These are phyloP conservation scores for Paragorgia papillata DNA, from an alignment of 92 coral and sea anemone species.

Conservation along the genomic window DNA sequence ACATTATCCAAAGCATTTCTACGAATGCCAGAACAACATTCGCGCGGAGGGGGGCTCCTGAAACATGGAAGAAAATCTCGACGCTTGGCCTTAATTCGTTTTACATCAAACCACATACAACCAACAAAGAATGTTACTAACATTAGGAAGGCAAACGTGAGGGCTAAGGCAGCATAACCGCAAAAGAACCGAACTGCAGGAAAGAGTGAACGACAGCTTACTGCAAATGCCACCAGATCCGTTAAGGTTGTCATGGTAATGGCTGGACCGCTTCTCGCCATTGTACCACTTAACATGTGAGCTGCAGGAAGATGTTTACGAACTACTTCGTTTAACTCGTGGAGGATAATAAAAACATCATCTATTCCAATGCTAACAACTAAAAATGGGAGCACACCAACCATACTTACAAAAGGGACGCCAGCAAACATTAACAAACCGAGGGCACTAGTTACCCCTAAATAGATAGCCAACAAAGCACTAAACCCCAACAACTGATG, in stretches of 20 bases:
- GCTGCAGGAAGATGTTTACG: too few species aligned
- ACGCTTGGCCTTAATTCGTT: conserved; percentile 64
- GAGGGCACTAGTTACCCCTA: too few species aligned
- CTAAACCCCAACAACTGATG: conserved; percentile 64
- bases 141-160: conserved; percentile 36
- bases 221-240: too few species aligned
- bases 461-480: conserved; percentile 58
- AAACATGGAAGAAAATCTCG: conserved; percentile 63
- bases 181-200: conserved; percentile 65
- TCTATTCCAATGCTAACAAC: conserved; percentile 81
- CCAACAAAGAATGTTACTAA: conserved; percentile 71
- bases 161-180: too few species aligned
- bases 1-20: conserved; percentile 50
- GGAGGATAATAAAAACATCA: conserved; percentile 20
- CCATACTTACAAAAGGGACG: conserved; percentile 67
- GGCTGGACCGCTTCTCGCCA: conserved; percentile 71
- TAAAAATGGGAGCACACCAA: conserved; percentile 76
- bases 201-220: too few species aligned
- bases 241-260: conserved; percentile 82
- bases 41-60: conserved; percentile 34
- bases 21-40: conserved; percentile 9
- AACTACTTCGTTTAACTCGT: too few species aligned
- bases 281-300: too few species aligned
- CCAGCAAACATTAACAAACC: too few species aligned
- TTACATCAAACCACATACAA: conserved; percentile 65